phyloP scores from a whole-genome alignment of 2,888 invertebrate genomes.

The Fragum whitleyi region DNA sequence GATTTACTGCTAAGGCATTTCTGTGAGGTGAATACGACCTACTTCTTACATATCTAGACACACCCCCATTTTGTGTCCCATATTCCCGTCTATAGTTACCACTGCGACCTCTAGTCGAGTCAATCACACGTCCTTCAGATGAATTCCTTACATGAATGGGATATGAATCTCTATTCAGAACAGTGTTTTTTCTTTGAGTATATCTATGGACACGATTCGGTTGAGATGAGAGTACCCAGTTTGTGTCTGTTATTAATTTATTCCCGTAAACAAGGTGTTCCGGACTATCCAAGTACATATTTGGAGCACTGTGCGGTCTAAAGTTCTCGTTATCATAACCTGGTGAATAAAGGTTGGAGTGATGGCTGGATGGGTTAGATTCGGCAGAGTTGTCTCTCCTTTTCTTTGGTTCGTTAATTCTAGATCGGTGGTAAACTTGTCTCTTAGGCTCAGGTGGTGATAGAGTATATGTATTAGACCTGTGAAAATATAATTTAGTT shows the following conservation, averaged over 20 bases:
- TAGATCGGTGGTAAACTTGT: background rate
- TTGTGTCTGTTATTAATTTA: constrained; percentile 34
- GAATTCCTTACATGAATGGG: constrained; percentile 47
- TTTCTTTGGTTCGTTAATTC: background rate
- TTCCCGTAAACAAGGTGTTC: constrained; percentile 58
- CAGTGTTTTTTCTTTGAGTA: constrained; percentile 40
- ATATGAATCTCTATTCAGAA: constrained; percentile 23
- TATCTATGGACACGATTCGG: constrained; percentile 52
- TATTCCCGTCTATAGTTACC: constrained; percentile 7
- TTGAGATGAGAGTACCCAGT: constrained; percentile 62
- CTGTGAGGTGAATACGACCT: constrained; percentile 69
- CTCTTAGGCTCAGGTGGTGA: background rate
- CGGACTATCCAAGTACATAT: constrained; percentile 19
- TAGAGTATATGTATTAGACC: background rate
- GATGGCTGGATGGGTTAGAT: constrained; percentile 38
- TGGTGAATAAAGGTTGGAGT: constrained; percentile 22
- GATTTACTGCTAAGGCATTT: constrained; percentile 46
- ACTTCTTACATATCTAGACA: constrained; percentile 66
- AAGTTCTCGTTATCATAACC: constrained; percentile 23
- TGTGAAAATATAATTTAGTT: background rate
- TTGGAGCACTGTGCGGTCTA: constrained; percentile 34
- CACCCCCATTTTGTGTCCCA: constrained; percentile 41
- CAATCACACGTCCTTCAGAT: constrained; percentile 41
- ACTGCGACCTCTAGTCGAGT: constrained; percentile 12
- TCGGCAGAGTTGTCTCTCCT: constrained; percentile 36